Percentiles rank a stretch among this genome's conserved stretches.
Conservation (phyloP, 2,113 vertebrate genomes). For the Chaetura pelagica region DNA sequence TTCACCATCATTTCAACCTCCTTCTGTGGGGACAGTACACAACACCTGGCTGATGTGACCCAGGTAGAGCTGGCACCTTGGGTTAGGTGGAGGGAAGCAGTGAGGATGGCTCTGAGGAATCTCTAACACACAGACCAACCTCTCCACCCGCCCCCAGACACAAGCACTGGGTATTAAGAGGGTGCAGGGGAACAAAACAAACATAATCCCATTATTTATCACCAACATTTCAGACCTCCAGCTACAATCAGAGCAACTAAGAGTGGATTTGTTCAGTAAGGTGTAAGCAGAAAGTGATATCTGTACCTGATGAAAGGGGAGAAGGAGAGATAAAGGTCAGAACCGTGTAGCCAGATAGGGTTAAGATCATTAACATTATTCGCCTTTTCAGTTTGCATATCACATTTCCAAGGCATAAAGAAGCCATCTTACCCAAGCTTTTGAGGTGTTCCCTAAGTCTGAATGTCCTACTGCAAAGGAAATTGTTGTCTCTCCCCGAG, state of each 20-base stretch:
- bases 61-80: fast-evolving
- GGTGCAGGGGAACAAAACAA: neutral
- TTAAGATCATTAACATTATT: neutral
- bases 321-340: conserved; percentile 9
- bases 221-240: neutral
- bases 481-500: neutral
- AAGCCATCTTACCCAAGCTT: neutral
- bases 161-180: neutral
- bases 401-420: neutral
- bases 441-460: neutral
- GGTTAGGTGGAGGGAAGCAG: neutral
- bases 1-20: no score
- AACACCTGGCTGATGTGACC: fast-evolving
- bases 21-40: fast-evolving
- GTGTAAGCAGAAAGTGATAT: neutral
- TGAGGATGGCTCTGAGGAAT: neutral
- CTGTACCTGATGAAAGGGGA: conserved; percentile 10
- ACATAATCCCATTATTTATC: neutral
- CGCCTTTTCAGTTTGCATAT: neutral
- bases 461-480: neutral
- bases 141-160: neutral
- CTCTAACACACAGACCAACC: neutral
- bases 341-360: neutral
- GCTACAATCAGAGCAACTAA: neutral
- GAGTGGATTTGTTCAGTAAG: neutral